Percentiles rank a stretch among this genome's conserved stretches.
phyloP scores from a whole-genome alignment of 37 sponge, comb jelly and placozoan genomes.

The Haliclona indistincta region DNA sequence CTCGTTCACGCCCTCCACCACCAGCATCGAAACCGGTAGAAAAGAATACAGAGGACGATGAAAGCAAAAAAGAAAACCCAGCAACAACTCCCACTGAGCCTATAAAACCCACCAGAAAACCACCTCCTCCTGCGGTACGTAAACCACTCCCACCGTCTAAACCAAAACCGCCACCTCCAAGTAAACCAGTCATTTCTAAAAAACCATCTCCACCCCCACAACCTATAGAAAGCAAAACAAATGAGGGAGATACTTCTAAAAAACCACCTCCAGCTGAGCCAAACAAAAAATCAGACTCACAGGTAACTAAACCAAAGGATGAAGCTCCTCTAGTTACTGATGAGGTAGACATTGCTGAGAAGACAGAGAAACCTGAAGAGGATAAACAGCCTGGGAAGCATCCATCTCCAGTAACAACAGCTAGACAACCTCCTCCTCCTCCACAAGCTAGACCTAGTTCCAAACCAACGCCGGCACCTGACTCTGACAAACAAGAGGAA shows the following conservation, averaged over 20 bases:
- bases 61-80: neutral
- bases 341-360: too few species aligned
- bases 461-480: too few species aligned
- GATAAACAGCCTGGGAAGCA: too few species aligned
- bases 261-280: neutral
- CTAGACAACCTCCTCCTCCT: too few species aligned
- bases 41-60: neutral
- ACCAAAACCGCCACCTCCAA: neutral
- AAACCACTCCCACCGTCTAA: neutral
- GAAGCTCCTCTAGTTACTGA: slow-evolving; percentile 1
- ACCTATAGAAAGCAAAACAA: neutral
- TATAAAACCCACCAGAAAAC: slow-evolving; percentile 7
- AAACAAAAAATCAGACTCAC: neutral
- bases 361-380: too few species aligned
- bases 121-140: too few species aligned
- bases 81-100: neutral
- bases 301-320: neutral
- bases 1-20: slow-evolving; percentile 9
- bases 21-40: neutral
- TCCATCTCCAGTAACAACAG: too few species aligned
- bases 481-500: too few species aligned
- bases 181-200: slow-evolving; percentile 10
- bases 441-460: too few species aligned
- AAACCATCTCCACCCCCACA: neutral
- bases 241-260: neutral